Base-by-base conservation (phyloP, 92 coral and sea anemone genomes). In the Pocillopora meandrina region DNA sequence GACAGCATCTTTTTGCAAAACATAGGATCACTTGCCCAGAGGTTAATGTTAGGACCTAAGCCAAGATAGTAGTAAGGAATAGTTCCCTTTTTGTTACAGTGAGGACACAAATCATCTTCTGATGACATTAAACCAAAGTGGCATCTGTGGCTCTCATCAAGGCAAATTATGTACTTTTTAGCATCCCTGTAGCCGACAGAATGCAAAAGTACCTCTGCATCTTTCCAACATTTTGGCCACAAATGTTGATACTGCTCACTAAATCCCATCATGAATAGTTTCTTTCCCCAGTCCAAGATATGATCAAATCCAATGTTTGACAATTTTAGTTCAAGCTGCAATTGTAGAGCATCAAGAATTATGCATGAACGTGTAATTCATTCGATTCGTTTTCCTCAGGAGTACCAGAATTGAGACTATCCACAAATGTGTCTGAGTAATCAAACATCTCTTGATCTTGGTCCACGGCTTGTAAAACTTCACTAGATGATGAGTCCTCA, bases 11-110 rank as follows among this genome's bases (percentile, higher is more conserved):
- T 88, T 7, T 79, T 78, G 59, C 95, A 92, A 86, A 82, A 82
- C 67, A 73, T 87, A 71, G 71, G 17, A 72, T 80, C 83, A 76
- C 80, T 58, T 36, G 67, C 76, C 91, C 91, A 87, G 31, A 74
- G 89, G 74, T 87, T 91, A 47, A 91, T 87, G 61, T 91, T 91
- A 13, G 56, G 73, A 69, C 87, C 68, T 47, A 91, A 84, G 57
- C 91, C 89, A 15, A 91, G 72, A 85, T 91, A 91, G 61, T 91
- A 91, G 83, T 91, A 91, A 35, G 63, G 75, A 57, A 84, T 79
- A 65, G 80, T 87, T n/a, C 91, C 91, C 49, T 77, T 77, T 68
- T 74, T 58, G 9, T 91, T 87, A 61, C 93, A 84, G 75, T 91
- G 87, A 20, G 77, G 85, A 16, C 85, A 82, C 0, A 60, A 60